Evolutionary conservation across 2,797 vertebrate species (phyloP).

Genomic region (Danio choprae): DNA sequence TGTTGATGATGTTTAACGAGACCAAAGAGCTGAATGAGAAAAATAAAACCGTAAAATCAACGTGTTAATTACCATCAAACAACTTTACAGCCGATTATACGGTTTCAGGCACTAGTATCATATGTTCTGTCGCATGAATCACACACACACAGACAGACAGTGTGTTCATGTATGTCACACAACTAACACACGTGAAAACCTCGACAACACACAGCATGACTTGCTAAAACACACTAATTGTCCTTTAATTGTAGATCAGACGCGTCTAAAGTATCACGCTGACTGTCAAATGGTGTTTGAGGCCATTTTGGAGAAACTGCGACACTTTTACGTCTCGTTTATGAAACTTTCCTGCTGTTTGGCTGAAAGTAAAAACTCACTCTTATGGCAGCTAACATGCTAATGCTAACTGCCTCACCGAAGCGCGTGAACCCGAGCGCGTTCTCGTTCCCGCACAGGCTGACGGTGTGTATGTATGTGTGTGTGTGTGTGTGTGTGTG

Average conservation of each 20-base stretch:
- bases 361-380: slow-evolving; percentile 5
- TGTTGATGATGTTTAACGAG: too few species aligned
- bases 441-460: accelerated
- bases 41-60: too few species aligned
- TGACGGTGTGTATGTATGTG: background rate
- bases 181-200: background rate
- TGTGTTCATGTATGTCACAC: too few species aligned
- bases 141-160: background rate
- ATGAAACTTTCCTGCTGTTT: background rate
- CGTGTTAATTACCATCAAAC: too few species aligned
- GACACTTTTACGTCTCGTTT: background rate
- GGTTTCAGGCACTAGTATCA: too few species aligned
- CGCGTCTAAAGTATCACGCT: accelerated
- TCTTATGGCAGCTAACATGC: slow-evolving; percentile 31
- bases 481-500: background rate
- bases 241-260: background rate
- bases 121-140: too few species aligned
- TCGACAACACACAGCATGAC: slow-evolving; percentile 15
- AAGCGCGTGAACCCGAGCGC: background rate
- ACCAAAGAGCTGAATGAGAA: too few species aligned
- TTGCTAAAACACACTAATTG: slow-evolving; percentile 14
- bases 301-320: accelerated
- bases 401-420: slow-evolving; percentile 12
- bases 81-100: too few species aligned
- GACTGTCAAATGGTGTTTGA: background rate